Conservation (phyloP, 2,113 vertebrate genomes). For the Silurus asotus region DNA sequence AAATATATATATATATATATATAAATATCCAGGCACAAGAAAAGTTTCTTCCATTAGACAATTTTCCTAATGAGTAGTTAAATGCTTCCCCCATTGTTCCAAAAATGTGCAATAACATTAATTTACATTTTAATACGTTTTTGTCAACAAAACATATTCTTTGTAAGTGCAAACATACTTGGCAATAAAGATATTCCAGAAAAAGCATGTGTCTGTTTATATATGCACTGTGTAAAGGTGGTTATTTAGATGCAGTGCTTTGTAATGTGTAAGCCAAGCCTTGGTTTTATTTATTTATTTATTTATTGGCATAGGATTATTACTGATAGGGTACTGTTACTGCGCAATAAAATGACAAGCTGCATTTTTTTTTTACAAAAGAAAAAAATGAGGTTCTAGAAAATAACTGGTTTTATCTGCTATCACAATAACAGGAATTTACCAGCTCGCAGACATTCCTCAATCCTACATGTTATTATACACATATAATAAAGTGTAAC, state of each 20-base stretch:
- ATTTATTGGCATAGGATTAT: not conserved
- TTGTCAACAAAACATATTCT: too few relatives aligned
- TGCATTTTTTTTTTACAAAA: not conserved
- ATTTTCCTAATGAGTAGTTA: too few relatives aligned
- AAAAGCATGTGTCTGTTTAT: not conserved
- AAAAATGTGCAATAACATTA: too few relatives aligned
- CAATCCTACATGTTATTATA: not conserved
- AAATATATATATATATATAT: too few relatives aligned
- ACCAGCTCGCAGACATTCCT: not conserved
- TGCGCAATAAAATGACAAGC: not conserved
- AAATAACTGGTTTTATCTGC: not conserved
- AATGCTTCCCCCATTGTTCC: too few relatives aligned
- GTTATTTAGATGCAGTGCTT: not conserved
- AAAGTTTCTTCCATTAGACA: too few relatives aligned
- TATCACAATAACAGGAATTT: not conserved
- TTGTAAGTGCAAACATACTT: too few relatives aligned
- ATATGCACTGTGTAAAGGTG: not conserved
- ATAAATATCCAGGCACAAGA: too few relatives aligned
- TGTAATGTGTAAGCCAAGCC: not conserved
- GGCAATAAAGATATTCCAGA: too few relatives aligned
- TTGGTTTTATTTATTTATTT: not conserved
- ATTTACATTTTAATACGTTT: too few relatives aligned
- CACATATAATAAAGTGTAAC: not conserved
- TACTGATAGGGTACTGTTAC: not conserved
- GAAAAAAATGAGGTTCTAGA: not conserved